Conservation (phyloP, 1,140 invertebrate species). For the Sipha flava region DNA sequence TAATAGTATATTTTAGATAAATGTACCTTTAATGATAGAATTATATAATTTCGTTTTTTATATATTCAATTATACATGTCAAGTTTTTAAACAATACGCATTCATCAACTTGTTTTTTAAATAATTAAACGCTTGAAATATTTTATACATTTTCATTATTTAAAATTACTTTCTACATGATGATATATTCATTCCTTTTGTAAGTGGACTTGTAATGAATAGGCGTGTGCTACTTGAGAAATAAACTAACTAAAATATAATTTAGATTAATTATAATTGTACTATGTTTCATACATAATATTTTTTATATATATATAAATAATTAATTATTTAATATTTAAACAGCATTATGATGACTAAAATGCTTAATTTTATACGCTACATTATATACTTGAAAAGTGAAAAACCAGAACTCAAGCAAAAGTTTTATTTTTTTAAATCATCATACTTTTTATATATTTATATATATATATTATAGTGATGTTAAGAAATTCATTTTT, state of each 20-base stretch:
- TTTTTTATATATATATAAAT: too few relatives aligned
- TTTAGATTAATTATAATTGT: background rate
- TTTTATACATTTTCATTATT: background rate
- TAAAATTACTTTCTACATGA: background rate
- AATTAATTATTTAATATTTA: background rate
- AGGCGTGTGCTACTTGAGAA: background rate
- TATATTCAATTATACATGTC: background rate
- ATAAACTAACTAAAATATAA: slow-evolving; percentile 5
- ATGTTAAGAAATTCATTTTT: background rate
- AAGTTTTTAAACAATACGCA: too few relatives aligned
- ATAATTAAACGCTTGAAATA: background rate
- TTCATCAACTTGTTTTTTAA: background rate
- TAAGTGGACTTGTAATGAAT: background rate
- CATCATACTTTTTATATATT: too few relatives aligned
- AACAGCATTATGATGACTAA: background rate
- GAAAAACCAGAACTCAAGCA: background rate
- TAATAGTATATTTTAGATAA: too few relatives aligned
- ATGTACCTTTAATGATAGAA: too few relatives aligned
- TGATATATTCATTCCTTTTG: background rate
- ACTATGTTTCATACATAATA: background rate
- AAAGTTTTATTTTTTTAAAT: background rate
- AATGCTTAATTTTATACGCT: background rate
- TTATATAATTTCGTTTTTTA: background rate
- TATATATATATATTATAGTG: background rate
- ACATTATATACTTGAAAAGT: background rate